These are phyloP conservation scores for Gadopsis bispinosus DNA, from an alignment of 2,797 vertebrate species.

Conservation along the genomic window DNA sequence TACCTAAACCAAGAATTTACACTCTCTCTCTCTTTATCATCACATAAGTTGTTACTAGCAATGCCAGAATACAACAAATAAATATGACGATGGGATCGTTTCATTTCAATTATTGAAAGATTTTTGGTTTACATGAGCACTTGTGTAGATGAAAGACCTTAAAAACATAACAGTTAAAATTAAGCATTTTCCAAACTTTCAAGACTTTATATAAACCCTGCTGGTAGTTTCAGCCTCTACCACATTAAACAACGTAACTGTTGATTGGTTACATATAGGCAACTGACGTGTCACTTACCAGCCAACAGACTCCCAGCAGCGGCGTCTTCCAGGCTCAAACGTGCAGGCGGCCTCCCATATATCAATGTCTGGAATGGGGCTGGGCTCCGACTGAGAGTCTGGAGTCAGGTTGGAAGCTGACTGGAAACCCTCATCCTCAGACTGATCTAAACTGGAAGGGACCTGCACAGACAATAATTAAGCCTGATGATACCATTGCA, in stretches of 20 bases:
- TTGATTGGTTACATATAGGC: background rate
- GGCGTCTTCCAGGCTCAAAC: slow-evolving; percentile 89
- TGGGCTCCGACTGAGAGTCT: slow-evolving; percentile 95
- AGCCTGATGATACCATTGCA: background rate
- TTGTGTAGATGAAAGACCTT: too few species aligned
- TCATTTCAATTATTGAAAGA: too few species aligned
- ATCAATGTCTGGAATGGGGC: slow-evolving; percentile 90
- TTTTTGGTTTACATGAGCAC: too few species aligned
- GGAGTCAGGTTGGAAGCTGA: slow-evolving; percentile 97
- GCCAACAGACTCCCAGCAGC: slow-evolving; percentile 96
- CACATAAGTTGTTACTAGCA: too few species aligned
- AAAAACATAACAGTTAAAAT: too few species aligned
- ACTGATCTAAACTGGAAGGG: slow-evolving; percentile 92
- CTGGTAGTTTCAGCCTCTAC: background rate
- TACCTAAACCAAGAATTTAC: too few species aligned
- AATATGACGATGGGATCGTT: too few species aligned
- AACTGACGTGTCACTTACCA: slow-evolving; percentile 82
- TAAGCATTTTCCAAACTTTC: too few species aligned
- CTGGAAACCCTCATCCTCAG: slow-evolving; percentile 98
- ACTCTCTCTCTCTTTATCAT: too few species aligned
- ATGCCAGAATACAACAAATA: too few species aligned
- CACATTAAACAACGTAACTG: background rate
- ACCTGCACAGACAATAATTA: slow-evolving; percentile 82
- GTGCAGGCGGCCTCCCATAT: slow-evolving; percentile 93
- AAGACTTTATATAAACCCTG: too few species aligned